A percentile compares a stretch with the other conserved stretches of the same genome.
phyloP scores from a whole-genome alignment of 1,140 invertebrate species.

The Penaeus indicus region DNA sequence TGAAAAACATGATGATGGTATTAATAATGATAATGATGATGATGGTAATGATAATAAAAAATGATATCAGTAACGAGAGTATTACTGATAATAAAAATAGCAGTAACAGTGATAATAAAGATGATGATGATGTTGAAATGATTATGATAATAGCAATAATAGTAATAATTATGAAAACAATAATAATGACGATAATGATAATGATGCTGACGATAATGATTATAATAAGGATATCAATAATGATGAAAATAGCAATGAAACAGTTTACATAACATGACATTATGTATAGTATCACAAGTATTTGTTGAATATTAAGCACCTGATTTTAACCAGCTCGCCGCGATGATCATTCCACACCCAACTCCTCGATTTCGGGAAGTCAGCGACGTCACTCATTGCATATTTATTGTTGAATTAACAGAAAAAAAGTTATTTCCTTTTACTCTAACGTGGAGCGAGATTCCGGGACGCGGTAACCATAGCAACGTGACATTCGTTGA shows the following conservation, averaged over 20 bases:
- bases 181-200: background rate
- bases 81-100: too few relatives aligned
- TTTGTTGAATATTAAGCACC: background rate
- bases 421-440: background rate
- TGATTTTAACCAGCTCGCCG: conserved; percentile 55
- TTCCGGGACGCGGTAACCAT: conserved; percentile 6
- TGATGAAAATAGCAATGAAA: conserved; percentile 1
- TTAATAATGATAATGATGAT: too few relatives aligned
- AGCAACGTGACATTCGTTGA: background rate
- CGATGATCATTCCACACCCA: conserved; percentile 58
- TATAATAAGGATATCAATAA: background rate
- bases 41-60: too few relatives aligned
- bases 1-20: too few relatives aligned
- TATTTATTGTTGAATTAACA: background rate
- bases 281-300: background rate
- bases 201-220: background rate
- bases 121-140: background rate
- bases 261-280: too few relatives aligned
- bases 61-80: too few relatives aligned
- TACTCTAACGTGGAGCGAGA: background rate
- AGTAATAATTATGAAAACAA: background rate
- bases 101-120: too few relatives aligned
- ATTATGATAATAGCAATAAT: background rate
- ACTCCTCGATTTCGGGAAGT: conserved; percentile 38
- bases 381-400: background rate